phyloP scores from a whole-genome alignment of 2,888 invertebrate genomes.

The Brenthis ino region DNA sequence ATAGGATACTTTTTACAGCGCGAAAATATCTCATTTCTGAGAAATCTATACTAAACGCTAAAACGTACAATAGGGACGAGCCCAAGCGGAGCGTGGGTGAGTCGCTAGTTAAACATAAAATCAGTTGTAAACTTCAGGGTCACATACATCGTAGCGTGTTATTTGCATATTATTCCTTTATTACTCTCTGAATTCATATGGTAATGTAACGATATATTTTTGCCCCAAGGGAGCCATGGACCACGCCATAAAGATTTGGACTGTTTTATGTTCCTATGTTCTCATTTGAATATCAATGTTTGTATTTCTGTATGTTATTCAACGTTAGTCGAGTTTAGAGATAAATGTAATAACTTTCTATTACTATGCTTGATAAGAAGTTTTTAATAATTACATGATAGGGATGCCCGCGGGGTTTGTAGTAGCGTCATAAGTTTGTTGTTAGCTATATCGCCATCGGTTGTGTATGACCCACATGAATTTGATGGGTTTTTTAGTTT shows the following conservation, averaged over 20 bases:
- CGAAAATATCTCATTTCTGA: too few relatives aligned
- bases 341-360: not conserved
- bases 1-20: too few relatives aligned
- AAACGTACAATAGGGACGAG: too few relatives aligned
- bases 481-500: too few relatives aligned
- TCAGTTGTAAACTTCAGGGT: slow-evolving; percentile 18
- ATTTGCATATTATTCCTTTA: slow-evolving; percentile 79
- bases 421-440: too few relatives aligned
- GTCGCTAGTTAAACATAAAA: not conserved
- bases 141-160: slow-evolving; percentile 25
- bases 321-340: not conserved
- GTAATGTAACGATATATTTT: slow-evolving; percentile 64
- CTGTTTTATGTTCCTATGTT: slow-evolving; percentile 46
- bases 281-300: slow-evolving; percentile 37
- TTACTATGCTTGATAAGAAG: too few relatives aligned
- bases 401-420: too few relatives aligned
- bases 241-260: slow-evolving; percentile 59
- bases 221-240: slow-evolving; percentile 54
- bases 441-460: too few relatives aligned
- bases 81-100: too few relatives aligned
- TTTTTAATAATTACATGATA: too few relatives aligned
- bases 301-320: slow-evolving; percentile 9
- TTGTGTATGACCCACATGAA: too few relatives aligned
- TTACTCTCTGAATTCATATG: slow-evolving; percentile 73
- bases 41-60: too few relatives aligned